Base-by-base conservation (phyloP, 2,797 vertebrate species). In the Manis crassicaudata region DNA sequence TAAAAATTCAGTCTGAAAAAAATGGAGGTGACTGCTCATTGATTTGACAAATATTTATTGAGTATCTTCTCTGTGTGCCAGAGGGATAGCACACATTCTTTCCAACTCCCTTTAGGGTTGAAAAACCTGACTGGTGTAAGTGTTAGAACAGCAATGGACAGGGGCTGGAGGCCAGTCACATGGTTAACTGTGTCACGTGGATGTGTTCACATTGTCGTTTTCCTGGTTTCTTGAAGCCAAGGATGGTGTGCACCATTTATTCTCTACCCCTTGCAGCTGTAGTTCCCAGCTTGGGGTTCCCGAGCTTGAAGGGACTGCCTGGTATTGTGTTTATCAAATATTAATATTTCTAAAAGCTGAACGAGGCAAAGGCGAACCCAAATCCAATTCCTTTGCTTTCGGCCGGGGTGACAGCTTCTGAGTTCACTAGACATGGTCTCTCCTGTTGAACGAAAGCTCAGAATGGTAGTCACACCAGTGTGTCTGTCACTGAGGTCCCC, bases 1-100 rank as follows among this genome's bases (percentile, higher is more conserved):
- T 76, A 67, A 91, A 85, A 88, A 95, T 87, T 46, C 68, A 79
- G 70, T 70, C 91, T 96, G 92, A n/a, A 54, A 79, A 88, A 63
- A 73, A 35, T 32, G 43, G 46, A 58, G 32, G 72, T 89, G 54
- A 8, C 63, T 0, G 1, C 37, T 94, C 65, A 67, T 92, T 93
- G 91, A 76, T 63, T 46, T 91, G 83, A 72, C 92, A 94, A 58
- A 76, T 91, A 79, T 54, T 52, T 87, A 35, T 40, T 76, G 67
- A 79, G 60, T 46, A 60, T 76, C 91, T 88, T 37, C 62, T 94
- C 85, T 82, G 60, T 79, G 88, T 54, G 37, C 6, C 43, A 68
- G 84, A 54, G 25, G 17, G 35, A 23, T 35, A 37, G 35, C 6
- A 54, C 9, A 1, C 29, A 27, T 50, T 43, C 65, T 25, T 46